These are phyloP conservation scores for Drosophila novamexicana DNA, from an alignment of 1,140 invertebrate genomes.

Conservation along the genomic window DNA sequence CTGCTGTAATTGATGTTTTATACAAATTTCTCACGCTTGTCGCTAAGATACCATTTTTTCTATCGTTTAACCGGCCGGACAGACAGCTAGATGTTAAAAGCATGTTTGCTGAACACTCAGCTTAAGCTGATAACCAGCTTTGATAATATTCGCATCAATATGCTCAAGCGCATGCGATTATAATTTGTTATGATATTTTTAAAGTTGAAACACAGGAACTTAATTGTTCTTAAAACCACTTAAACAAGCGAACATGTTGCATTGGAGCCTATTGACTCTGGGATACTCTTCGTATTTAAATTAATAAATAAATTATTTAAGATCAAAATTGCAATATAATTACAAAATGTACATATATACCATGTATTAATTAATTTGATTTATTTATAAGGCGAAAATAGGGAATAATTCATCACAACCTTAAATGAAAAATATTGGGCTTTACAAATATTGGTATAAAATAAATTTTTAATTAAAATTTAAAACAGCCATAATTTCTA, in stretches of 20 bases:
- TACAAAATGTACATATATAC: no score
- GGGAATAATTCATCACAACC: neutral
- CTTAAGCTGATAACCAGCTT: conserved; percentile 18
- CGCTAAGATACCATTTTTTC: conserved; percentile 33
- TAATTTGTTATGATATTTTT: neutral
- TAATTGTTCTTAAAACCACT: conserved; percentile 18
- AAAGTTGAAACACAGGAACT: conserved; percentile 12
- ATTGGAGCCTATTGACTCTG: neutral
- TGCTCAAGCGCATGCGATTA: neutral
- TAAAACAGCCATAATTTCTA: no score
- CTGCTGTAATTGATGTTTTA: conserved; percentile 30
- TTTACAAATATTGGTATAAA: no score
- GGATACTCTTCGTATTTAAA: neutral
- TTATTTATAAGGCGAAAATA: no score
- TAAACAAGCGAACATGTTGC: neutral
- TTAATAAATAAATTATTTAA: neutral
- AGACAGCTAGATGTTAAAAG: conserved; percentile 39
- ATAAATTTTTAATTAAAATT: no score
- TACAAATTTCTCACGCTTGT: conserved; percentile 66
- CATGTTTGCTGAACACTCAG: conserved; percentile 18
- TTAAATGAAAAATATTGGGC: neutral
- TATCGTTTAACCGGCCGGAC: conserved; percentile 13
- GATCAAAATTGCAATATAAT: neutral
- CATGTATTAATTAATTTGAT: no score
- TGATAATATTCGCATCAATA: conserved; percentile 9